Evolutionary conservation across 2,113 vertebrate genomes (phyloP).

Genomic region (Cephalopholis sonnerati): DNA sequence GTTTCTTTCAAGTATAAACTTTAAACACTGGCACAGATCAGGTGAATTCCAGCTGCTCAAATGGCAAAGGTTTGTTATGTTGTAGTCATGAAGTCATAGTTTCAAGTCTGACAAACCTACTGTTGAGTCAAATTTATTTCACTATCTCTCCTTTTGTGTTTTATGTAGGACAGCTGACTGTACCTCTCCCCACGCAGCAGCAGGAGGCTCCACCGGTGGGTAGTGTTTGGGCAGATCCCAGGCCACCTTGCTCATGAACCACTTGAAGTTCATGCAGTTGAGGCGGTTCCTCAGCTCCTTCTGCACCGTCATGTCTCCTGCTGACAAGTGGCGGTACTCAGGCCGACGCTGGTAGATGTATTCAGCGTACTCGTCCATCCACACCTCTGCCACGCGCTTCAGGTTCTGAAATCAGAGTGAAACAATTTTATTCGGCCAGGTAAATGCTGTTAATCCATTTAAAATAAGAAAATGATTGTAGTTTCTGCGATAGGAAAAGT

Average conservation of each 20-base stretch:
- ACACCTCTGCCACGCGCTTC: conserved; percentile 97
- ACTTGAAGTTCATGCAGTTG: conserved; percentile 93
- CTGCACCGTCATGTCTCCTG: conserved; percentile 91
- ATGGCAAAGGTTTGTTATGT: not conserved
- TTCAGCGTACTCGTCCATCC: conserved; percentile 98
- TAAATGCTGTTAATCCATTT: not conserved
- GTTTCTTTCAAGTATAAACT: no score
- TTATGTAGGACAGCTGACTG: not conserved
- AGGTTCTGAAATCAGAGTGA: conserved; percentile 87
- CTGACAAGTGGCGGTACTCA: conserved; percentile 96
- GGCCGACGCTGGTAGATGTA: conserved; percentile 96
- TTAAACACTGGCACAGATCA: no score
- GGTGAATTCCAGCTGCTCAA: no score
- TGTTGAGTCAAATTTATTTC: not conserved
- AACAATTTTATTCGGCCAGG: no score
- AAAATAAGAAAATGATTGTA: not conserved
- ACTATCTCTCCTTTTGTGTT: not conserved
- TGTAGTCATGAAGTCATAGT: not conserved
- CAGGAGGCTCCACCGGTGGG: conserved; percentile 95
- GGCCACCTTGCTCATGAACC: conserved; percentile 97
- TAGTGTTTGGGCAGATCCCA: conserved; percentile 97
- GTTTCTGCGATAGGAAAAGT: not conserved
- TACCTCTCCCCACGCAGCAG: conserved; percentile 97
- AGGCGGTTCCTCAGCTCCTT: conserved; percentile 91
- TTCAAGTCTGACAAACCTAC: not conserved